Base-by-base conservation (phyloP, 1,140 invertebrate species). In the Atta cephalotes region DNA sequence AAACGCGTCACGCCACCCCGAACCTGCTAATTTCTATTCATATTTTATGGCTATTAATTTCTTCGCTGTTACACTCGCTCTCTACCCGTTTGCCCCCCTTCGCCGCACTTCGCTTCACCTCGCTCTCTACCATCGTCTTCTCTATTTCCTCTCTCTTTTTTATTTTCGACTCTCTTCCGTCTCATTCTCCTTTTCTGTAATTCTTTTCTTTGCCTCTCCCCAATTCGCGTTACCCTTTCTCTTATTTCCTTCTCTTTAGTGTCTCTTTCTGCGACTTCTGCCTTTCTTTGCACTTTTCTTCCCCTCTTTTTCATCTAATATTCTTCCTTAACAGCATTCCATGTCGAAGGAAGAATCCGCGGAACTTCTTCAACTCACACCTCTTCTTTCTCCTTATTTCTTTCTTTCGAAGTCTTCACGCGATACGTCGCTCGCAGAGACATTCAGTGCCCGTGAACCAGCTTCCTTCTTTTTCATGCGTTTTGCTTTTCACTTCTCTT, bases 1-100 rank as follows among this genome's bases (percentile, higher is more conserved):
- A 95, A 95, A 95, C 94, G 94, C 94, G 94, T 95, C 95, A 95
- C 94, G 95, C 95, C 94, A 95, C 94, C 94, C 94, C 95, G 94
- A 95, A 95, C 94, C 94, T 94, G 95, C 95, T 95, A 95, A 95
- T 95, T 95, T 95, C 95, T 95, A 95, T 95, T 95, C 95, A 95
- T 95, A 95, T 95, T 95, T 95, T 95, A 95, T 95, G 95, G 95
- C 95, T 95, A 95, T 95, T 95, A 95, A 95, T 95, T 95, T 95
- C 95, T 95, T 95, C 92, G 93, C 94, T 95, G 94, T 95, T 95
- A 93, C 89, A 89, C 92, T 88, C 88, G 85, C 90, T 90, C 90
- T 86, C 78, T 68, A 25, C 77, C 68, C 77, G 76, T 87, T 74
- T 35, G 35, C 58, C 68, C 56, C 74, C 68, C 82, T 39, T 51